Conservation (phyloP, 2,797 vertebrate species). For the Scarus forsteni region DNA sequence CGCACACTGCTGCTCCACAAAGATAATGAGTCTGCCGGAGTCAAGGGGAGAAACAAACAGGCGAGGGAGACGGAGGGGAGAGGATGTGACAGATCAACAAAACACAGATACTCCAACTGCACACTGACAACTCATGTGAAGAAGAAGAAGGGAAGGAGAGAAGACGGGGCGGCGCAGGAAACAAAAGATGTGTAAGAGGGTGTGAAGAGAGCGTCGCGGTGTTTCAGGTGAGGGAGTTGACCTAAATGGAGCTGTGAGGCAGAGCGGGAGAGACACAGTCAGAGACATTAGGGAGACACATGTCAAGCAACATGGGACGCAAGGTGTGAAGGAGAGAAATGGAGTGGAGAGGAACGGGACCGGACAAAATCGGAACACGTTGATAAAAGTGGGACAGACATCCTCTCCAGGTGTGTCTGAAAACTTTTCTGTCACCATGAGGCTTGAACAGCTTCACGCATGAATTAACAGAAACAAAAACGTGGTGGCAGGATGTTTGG, state of each 20-base stretch:
- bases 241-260: constrained; percentile 77
- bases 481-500: too few species aligned
- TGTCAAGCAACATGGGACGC: constrained; percentile 70
- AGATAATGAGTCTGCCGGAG: constrained; percentile 82
- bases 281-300: constrained; percentile 71
- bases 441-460: constrained; percentile 9
- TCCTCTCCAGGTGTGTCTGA: constrained; percentile 20
- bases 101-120: constrained; percentile 57
- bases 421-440: constrained; percentile 43
- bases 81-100: constrained; percentile 71
- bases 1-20: constrained; percentile 73
- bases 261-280: constrained; percentile 66
- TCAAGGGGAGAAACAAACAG: constrained; percentile 77
- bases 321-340: constrained; percentile 73
- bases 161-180: constrained; percentile 51
- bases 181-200: constrained; percentile 55
- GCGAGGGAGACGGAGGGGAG: constrained; percentile 45
- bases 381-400: constrained; percentile 30
- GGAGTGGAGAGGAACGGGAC: constrained; percentile 47
- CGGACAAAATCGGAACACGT: constrained; percentile 32
- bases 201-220: constrained; percentile 58
- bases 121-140: constrained; percentile 53
- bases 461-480: too few species aligned
- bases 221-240: constrained; percentile 73
- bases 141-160: constrained; percentile 19